Evolutionary conservation across 2,113 vertebrate species (phyloP).

Genomic region (Mormyrus lacerda): DNA sequence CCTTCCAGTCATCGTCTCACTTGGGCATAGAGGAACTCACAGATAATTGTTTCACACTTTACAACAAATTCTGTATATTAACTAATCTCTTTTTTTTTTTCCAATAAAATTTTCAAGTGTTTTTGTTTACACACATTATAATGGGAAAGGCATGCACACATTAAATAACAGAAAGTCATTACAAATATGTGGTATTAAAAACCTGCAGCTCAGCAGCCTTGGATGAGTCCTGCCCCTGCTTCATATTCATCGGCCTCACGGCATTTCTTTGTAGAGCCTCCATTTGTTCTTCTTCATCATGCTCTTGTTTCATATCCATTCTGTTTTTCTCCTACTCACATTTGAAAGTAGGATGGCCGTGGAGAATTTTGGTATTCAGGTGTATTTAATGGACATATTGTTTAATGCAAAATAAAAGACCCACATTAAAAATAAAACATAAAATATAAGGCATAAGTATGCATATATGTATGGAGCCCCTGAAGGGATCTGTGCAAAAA

Average conservation of each 20-base stretch:
- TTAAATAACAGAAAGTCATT: not conserved
- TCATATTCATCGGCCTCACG: conserved; percentile 18
- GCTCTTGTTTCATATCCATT: conserved; percentile 20
- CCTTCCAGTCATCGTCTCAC: conserved; percentile 14
- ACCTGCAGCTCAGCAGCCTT: conserved; percentile 51
- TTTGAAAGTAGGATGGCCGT: not conserved
- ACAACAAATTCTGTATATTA: conserved; percentile 30
- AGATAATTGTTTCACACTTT: conserved; percentile 15
- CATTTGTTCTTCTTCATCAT: conserved; percentile 8
- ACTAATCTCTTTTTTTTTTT: not conserved
- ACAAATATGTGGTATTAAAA: conserved; percentile 25
- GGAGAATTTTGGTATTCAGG: not conserved
- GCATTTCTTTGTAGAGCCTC: conserved; percentile 11
- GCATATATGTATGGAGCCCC: not conserved
- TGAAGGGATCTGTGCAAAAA: too few species aligned
- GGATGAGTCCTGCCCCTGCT: conserved; percentile 21
- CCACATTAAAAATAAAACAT: not conserved
- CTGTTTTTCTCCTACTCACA: conserved; percentile 30
- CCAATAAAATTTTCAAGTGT: not conserved
- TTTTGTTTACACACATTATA: not conserved
- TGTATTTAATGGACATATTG: not conserved
- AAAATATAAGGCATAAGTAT: not conserved
- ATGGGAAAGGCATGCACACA: not conserved
- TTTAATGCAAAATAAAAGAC: not conserved
- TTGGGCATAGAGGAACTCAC: not conserved